Conservation (phyloP, 1,140 invertebrate species). For the Maconellicoccus hirsutus region DNA sequence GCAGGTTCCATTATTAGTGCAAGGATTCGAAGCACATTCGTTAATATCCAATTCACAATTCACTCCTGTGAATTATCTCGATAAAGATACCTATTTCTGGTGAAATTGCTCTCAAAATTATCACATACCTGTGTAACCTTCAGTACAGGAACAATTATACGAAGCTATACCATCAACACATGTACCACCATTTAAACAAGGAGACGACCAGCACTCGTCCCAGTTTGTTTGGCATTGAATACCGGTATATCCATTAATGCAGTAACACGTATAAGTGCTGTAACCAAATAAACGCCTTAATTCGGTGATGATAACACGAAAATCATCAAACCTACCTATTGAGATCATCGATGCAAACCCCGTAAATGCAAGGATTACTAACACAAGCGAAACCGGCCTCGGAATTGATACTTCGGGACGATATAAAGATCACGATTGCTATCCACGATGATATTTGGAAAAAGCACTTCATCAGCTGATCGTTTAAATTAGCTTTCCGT, state of each 20-base stretch:
- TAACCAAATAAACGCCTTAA: conserved; percentile 26
- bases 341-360: conserved; percentile 69
- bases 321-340: conserved; percentile 44
- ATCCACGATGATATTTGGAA: neutral
- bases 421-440: neutral
- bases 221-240: conserved; percentile 81
- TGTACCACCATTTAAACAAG: conserved; percentile 72
- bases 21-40: conserved; percentile 81
- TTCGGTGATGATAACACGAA: neutral
- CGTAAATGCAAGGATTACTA: conserved; percentile 69
- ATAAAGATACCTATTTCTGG: neutral
- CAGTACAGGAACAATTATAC: conserved; percentile 73
- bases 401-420: conserved; percentile 26
- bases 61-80: conserved; percentile 42
- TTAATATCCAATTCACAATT: conserved; percentile 82
- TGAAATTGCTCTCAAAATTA: neutral
- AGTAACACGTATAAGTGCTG: conserved; percentile 73
- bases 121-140: conserved; percentile 67
- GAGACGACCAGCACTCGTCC: conserved; percentile 83
- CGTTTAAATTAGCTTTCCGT: neutral
- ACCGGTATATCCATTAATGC: conserved; percentile 79
- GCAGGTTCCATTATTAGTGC: conserved; percentile 73
- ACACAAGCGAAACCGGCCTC: conserved; percentile 58
- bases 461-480: conserved; percentile 13
- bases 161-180: conserved; percentile 72